Conservation (phyloP, 2,113 vertebrate species). For the Hemiscyllium ocellatum region DNA sequence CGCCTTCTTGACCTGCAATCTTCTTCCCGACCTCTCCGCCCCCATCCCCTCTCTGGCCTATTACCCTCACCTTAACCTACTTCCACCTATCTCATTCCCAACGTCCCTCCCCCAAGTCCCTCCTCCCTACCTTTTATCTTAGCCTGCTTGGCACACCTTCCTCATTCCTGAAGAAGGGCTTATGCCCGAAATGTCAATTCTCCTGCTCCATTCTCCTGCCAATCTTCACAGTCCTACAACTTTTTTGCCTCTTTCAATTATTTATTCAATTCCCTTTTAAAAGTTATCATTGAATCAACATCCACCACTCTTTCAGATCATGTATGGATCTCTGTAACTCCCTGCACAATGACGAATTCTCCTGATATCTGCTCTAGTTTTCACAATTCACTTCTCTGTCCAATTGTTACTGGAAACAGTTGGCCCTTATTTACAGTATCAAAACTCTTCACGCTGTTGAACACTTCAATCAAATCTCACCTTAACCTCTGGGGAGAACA, state of each 20-base stretch:
- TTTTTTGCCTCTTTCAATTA: neutral
- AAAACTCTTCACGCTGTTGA: neutral
- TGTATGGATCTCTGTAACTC: neutral
- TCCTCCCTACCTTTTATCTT: no score
- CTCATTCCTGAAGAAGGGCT: no score
- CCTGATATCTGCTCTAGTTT: neutral
- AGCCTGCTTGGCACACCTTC: no score
- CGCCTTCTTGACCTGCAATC: no score
- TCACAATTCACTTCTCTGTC: neutral
- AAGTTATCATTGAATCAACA: neutral
- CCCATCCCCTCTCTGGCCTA: no score
- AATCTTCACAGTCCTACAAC: neutral
- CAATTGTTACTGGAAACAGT: neutral
- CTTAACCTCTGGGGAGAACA: neutral
- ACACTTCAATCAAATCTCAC: neutral
- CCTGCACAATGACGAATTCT: neutral
- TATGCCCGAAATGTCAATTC: no score
- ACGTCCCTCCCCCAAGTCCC: no score
- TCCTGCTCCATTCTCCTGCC: neutral
- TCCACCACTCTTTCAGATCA: neutral
- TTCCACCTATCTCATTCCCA: no score
- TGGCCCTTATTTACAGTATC: neutral
- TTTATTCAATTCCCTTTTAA: neutral
- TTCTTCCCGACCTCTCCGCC: no score
- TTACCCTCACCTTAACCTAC: no score